Percentiles rank a stretch among this genome's conserved stretches.
phyloP scores from a whole-genome alignment of 2,888 invertebrate species.

The Pseudeuparius sepicola region DNA sequence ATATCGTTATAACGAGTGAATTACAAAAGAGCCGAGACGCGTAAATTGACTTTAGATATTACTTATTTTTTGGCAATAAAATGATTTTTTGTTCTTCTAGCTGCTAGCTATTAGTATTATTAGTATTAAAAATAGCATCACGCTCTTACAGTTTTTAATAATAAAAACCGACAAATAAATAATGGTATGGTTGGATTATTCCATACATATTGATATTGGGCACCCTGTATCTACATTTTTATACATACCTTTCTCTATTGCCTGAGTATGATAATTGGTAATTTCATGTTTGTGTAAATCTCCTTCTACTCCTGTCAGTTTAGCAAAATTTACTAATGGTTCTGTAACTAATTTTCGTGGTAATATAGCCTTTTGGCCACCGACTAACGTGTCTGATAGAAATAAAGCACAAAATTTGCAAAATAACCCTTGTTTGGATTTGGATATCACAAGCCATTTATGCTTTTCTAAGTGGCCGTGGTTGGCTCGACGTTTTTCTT shows the following conservation, averaged over 20 bases:
- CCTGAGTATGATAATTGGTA: slow-evolving; percentile 1
- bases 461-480: slow-evolving; percentile 3
- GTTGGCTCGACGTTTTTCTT: slow-evolving; percentile 6
- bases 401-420: background rate
- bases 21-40: no score
- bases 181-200: no score
- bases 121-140: no score
- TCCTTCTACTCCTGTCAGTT: slow-evolving; percentile 1
- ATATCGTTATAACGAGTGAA: no score
- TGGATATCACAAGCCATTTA: slow-evolving; percentile 1
- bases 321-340: background rate
- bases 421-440: background rate
- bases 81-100: no score
- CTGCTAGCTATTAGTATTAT: no score
- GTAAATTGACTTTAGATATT: no score
- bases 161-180: no score
- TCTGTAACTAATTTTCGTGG: background rate
- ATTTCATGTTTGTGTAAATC: background rate
- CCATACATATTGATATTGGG: background rate
- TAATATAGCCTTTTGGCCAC: background rate
- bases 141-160: no score
- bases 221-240: slow-evolving; percentile 1
- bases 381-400: background rate
- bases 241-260: no score
- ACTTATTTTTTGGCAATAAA: no score